These are phyloP conservation scores for Eira barbara DNA, from an alignment of 2,113 vertebrate species.

Conservation along the genomic window DNA sequence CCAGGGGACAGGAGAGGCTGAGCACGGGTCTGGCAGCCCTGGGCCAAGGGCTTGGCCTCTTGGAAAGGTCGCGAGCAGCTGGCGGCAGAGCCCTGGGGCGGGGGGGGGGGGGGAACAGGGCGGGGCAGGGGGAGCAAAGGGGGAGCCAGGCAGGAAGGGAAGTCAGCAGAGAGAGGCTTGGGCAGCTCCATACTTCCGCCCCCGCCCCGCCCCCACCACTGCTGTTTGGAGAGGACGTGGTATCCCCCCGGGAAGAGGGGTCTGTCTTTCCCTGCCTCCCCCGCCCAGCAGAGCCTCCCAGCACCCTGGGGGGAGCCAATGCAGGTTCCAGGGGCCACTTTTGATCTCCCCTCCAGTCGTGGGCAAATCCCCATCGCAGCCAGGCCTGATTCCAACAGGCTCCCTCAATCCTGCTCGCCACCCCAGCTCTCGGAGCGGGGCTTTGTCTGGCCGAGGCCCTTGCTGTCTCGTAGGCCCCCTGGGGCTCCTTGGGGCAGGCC, in stretches of 20 bases:
- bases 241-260: accelerated
- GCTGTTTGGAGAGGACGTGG: accelerated
- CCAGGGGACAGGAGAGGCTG: neutral
- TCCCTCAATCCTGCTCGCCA: neutral
- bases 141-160: neutral
- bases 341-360: accelerated
- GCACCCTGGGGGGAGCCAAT: neutral
- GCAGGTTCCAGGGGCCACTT: neutral
- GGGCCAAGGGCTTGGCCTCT: neutral
- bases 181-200: neutral
- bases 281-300: neutral
- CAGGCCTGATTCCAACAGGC: neutral
- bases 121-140: neutral
- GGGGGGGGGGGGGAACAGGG: neutral
- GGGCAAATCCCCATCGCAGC: accelerated
- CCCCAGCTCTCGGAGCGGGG: too few relatives aligned
- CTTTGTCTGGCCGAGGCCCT: neutral
- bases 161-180: neutral
- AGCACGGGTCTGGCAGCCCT: neutral
- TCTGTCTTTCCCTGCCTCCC: neutral
- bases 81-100: neutral
- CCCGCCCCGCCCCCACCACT: neutral
- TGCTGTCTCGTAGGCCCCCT: neutral
- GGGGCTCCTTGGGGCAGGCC: neutral
- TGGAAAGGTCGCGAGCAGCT: neutral